These are phyloP conservation scores for Trematocara unimaculatum DNA, from an alignment of 2,113 vertebrate species.

Conservation along the genomic window DNA sequence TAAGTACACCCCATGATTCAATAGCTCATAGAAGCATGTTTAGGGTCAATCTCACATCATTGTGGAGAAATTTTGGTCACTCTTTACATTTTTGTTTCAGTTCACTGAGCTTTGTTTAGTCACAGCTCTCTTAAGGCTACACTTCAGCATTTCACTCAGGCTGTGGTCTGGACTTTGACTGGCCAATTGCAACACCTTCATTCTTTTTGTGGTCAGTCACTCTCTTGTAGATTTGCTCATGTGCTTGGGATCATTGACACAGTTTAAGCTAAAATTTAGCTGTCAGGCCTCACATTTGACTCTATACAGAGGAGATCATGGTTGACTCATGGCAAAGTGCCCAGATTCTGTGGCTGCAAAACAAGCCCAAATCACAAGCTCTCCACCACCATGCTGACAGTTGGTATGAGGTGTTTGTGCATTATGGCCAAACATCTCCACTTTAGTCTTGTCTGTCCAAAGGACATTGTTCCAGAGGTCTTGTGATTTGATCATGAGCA, in stretches of 20 bases:
- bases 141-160: not conserved
- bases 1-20: rapidly evolving
- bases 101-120: not conserved
- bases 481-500: not conserved
- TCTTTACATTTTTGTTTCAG: not conserved
- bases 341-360: not conserved
- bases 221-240: not conserved
- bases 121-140: not conserved
- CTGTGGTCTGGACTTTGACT: not conserved
- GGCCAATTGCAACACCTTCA: not conserved
- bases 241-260: not conserved
- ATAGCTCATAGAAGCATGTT: not conserved
- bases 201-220: not conserved
- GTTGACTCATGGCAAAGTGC: not conserved
- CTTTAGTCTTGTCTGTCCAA: not conserved
- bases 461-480: not conserved
- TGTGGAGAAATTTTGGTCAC: not conserved
- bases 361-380: not conserved
- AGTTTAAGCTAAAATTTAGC: not conserved
- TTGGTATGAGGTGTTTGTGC: not conserved
- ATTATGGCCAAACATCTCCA: not conserved
- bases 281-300: not conserved
- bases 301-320: not conserved
- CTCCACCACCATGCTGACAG: not conserved
- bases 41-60: not conserved